Percentiles rank a stretch among this genome's conserved stretches.
These are phyloP conservation scores for Dendrophyllia cribrosa DNA, from an alignment of 64 coral and sea anemone species.

Conservation along the genomic window DNA sequence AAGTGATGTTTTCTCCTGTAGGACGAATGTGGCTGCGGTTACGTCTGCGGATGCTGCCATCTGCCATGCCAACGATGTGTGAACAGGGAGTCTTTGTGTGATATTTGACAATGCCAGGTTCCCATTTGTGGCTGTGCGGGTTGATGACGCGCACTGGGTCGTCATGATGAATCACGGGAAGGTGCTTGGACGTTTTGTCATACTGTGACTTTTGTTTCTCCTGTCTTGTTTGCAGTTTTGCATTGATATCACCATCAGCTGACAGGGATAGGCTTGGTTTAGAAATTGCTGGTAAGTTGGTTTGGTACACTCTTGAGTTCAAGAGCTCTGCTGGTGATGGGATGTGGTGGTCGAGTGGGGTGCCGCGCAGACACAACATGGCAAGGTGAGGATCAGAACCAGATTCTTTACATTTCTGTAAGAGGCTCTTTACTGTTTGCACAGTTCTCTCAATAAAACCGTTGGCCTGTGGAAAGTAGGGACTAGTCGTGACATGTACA, in stretches of 20 bases:
- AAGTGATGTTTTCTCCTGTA: not conserved
- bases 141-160: slow-evolving; percentile 37
- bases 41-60: not conserved
- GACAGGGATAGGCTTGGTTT: not conserved
- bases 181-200: slow-evolving; percentile 8
- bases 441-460: slow-evolving; percentile 57
- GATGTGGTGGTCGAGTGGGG: slow-evolving; percentile 51
- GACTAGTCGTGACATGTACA: slow-evolving; percentile 40
- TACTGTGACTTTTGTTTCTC: slow-evolving; percentile 49
- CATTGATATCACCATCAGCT: slow-evolving; percentile 1
- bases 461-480: slow-evolving; percentile 48
- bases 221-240: slow-evolving; percentile 52
- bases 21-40: not conserved
- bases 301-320: slow-evolving; percentile 57
- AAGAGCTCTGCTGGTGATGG: slow-evolving; percentile 57
- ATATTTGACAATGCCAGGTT: slow-evolving; percentile 54
- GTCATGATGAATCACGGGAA: slow-evolving; percentile 30
- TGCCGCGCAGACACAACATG: slow-evolving; percentile 55
- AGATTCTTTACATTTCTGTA: slow-evolving; percentile 66
- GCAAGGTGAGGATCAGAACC: slow-evolving; percentile 66
- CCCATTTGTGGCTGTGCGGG: slow-evolving; percentile 45
- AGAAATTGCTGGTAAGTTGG: slow-evolving; percentile 61
- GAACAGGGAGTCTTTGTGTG: slow-evolving; percentile 24
- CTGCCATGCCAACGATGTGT: not conserved
- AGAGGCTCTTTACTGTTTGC: slow-evolving; percentile 35